Conservation (phyloP, 1,140 invertebrate genomes). For the Drosophila tristis region DNA sequence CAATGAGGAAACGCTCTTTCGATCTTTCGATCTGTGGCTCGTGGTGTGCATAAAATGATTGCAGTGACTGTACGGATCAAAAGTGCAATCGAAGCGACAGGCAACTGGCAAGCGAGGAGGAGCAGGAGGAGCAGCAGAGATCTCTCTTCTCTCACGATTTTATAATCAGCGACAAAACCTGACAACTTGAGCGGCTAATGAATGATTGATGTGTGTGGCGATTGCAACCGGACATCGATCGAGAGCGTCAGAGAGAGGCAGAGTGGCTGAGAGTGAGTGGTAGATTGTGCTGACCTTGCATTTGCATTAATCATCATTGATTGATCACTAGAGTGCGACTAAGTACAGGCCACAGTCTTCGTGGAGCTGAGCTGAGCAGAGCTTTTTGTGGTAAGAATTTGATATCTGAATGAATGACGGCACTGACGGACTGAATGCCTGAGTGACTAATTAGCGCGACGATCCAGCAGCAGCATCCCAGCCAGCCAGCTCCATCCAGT, state of each 20-base stretch:
- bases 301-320: conserved; percentile 83
- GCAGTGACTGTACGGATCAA: conserved; percentile 35
- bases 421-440: conserved; percentile 47
- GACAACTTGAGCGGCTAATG: conserved; percentile 80
- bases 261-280: not conserved
- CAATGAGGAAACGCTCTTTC: conserved; percentile 31
- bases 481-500: conserved; percentile 39
- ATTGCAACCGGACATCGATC: conserved; percentile 21
- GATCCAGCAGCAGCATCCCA: conserved; percentile 19
- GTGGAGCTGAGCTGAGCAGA: conserved; percentile 2
- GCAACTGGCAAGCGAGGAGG: conserved; percentile 8
- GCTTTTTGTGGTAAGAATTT: conserved; percentile 59
- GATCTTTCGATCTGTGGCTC: conserved; percentile 20
- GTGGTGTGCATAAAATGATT: conserved; percentile 57
- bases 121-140: no score
- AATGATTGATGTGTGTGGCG: conserved; percentile 76
- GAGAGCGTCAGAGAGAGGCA: not conserved
- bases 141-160: conserved; percentile 37
- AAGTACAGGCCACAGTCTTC: conserved; percentile 48
- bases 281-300: conserved; percentile 66
- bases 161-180: conserved; percentile 69
- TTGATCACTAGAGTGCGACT: conserved; percentile 69
- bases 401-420: conserved; percentile 42
- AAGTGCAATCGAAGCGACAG: conserved; percentile 35
- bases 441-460: conserved; percentile 79